phyloP scores from a whole-genome alignment of 2,113 vertebrate genomes.

The Orientallactaga bullata region DNA sequence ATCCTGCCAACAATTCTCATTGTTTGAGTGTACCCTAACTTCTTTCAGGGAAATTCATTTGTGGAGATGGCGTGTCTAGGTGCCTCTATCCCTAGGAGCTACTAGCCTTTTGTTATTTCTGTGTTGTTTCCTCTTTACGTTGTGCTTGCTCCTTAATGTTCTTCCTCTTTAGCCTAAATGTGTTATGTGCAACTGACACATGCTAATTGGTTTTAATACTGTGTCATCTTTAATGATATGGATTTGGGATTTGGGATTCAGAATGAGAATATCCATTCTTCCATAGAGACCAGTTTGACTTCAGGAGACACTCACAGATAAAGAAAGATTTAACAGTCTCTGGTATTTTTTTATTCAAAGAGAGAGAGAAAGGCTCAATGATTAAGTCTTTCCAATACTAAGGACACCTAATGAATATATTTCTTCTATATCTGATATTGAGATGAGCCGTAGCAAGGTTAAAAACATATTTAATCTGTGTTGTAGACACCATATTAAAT shows the following conservation, averaged over 20 bases:
- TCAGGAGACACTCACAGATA: background rate
- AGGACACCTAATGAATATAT: background rate
- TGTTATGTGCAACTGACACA: background rate
- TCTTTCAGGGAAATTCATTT: background rate
- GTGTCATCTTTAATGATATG: background rate
- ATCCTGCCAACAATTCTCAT: background rate
- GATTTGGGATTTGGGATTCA: background rate
- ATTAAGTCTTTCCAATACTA: background rate
- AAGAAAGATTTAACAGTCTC: background rate
- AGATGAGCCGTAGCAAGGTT: background rate
- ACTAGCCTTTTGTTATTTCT: background rate
- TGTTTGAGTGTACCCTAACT: background rate
- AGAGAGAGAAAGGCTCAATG: background rate
- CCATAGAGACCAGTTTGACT: background rate
- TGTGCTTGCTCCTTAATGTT: background rate
- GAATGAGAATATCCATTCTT: background rate
- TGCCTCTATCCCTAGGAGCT: background rate
- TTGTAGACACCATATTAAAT: background rate
- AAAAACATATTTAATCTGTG: background rate
- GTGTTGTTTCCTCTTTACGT: background rate
- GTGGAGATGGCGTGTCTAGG: background rate
- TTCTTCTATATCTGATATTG: background rate
- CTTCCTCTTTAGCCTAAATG: background rate
- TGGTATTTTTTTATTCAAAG: constrained; percentile 8
- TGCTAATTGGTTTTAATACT: background rate